Conservation (phyloP, 2,113 vertebrate genomes). For the Crotalus horridus region DNA sequence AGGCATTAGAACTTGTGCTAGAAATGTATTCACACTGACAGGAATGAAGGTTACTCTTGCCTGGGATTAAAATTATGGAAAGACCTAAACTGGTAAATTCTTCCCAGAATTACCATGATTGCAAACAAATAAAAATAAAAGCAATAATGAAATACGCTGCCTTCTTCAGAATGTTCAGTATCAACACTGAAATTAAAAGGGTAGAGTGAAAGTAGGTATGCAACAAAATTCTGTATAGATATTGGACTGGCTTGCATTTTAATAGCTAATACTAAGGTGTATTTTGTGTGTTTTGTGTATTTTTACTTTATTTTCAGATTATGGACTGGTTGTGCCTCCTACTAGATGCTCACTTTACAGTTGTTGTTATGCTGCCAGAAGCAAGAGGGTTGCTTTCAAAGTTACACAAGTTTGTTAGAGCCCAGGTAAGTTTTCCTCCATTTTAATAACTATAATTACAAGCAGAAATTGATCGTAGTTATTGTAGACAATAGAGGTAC, state of each 20-base stretch:
- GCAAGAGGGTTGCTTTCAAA: conserved; percentile 78
- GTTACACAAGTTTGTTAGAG: conserved; percentile 84
- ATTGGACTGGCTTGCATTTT: background rate
- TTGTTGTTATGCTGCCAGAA: conserved; percentile 89
- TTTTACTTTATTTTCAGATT: conserved; percentile 68
- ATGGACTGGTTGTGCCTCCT: conserved; percentile 94
- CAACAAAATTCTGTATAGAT: background rate
- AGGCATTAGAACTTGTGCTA: background rate
- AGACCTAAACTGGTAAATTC: background rate
- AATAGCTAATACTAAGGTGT: background rate
- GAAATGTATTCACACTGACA: background rate
- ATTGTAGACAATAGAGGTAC: background rate
- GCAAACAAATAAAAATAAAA: background rate
- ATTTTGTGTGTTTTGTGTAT: background rate
- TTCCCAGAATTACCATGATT: background rate
- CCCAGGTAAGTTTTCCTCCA: conserved; percentile 78
- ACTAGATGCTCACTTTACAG: conserved; percentile 91
- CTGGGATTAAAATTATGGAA: background rate
- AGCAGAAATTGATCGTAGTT: background rate
- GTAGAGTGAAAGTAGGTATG: background rate
- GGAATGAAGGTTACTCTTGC: background rate
- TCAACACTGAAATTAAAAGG: background rate
- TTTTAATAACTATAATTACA: background rate
- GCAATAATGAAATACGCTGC: background rate
- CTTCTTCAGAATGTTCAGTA: background rate